A percentile compares a stretch with the other conserved stretches of the same genome.
These are phyloP conservation scores for Sapajus apella DNA, from an alignment of 2,113 vertebrate genomes.

Conservation along the genomic window DNA sequence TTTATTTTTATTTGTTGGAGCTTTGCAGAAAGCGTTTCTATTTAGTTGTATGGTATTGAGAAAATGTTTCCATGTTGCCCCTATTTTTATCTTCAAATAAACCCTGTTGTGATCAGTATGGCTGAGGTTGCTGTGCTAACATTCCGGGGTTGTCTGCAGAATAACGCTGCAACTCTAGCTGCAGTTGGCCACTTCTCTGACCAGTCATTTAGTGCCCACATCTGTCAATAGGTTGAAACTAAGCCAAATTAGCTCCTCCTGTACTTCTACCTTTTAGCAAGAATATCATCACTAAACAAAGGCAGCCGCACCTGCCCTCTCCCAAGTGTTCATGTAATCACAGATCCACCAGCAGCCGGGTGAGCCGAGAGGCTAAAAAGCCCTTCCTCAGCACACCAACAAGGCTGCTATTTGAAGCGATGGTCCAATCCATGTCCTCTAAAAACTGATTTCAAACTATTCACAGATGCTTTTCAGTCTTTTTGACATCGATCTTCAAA, in stretches of 20 bases:
- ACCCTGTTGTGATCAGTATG: background rate
- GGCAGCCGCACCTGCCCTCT: background rate
- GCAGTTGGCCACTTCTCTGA: background rate
- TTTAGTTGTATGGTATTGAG: background rate
- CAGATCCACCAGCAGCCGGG: background rate
- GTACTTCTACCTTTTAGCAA: background rate
- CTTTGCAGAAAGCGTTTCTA: background rate
- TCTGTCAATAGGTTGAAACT: background rate
- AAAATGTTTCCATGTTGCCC: background rate
- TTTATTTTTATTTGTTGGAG: background rate
- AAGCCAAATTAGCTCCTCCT: background rate
- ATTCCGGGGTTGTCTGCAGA: background rate
- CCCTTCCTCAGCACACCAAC: background rate
- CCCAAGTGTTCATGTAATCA: background rate
- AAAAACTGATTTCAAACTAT: background rate
- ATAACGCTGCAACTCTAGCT: background rate
- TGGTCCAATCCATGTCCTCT: background rate
- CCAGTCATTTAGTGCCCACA: background rate
- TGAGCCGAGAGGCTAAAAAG: background rate
- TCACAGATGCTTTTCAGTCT: background rate
- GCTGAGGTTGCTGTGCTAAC: background rate
- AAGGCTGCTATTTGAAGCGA: background rate
- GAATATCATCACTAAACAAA: background rate
- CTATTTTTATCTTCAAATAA: constrained; percentile 16
- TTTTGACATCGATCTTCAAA: constrained; percentile 3